Base-by-base conservation (phyloP, 2,797 vertebrate genomes). In the Tarsius wallacei region DNA sequence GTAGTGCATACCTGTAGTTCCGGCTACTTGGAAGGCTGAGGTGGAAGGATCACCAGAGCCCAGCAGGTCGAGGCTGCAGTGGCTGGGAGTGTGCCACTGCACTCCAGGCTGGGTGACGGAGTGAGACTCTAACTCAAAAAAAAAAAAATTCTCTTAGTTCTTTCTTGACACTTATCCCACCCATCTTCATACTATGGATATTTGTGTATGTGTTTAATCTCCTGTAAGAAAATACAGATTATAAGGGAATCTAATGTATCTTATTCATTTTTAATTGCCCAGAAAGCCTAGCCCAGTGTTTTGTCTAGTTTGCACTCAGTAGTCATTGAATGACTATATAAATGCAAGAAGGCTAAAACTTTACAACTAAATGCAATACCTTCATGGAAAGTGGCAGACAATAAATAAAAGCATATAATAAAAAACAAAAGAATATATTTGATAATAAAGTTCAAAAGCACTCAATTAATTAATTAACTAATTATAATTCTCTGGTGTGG, bases 281-380 rank as follows among this genome's bases (percentile, higher is more conserved):
- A 74, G 89, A 78, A 31, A 96, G 24, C 47, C 47, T 96, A 90
- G 76, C 21, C 70, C 24, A 83, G 59, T 64, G 47, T 19, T 59
- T 96, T 74, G 51, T 86, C 74, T 78, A 73, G 26, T 90, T 36
- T 74, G 49, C 53, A 22, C 63, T 80, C 21, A 80, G 19, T 77
- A 70, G 26, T 90, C 85, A 92, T 17, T 77, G 55, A 87, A 89
- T 68, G 14, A 93, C 51, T 66, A n/a, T 26, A n/a, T 85, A 89
- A 94, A 90, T 89, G n/a, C 49, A 83, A 61, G 22, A 90, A 66
- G 47, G 31, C 19, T 64, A 96, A 36, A 94, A 82, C 68, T 81
- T 74, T 85, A 93, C 83, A 88, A 42, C 51, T 74, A 68, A 42
- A 90, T 68, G n/a, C 61, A 61, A 78, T 91, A 14, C 74, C 24